Conservation (phyloP, 2,888 invertebrate species). For the Onthophagus sagittarius region DNA sequence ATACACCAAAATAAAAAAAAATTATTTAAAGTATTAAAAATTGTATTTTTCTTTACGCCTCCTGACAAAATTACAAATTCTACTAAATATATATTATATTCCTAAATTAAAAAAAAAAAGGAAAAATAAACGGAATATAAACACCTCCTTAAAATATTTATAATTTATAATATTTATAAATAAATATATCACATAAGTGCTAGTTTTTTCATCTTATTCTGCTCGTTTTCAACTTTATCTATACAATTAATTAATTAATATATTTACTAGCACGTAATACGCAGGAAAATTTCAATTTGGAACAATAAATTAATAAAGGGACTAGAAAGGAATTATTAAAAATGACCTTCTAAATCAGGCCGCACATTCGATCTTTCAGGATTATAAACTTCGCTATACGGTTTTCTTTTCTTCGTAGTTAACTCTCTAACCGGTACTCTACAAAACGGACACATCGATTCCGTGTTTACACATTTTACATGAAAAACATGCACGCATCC, state of each 20-base stretch:
- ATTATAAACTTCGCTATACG: slow-evolving; percentile 15
- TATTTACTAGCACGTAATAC: background rate
- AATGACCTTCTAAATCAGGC: slow-evolving; percentile 47
- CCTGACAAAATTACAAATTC: slow-evolving; percentile 3
- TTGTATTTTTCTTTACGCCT: slow-evolving; percentile 14
- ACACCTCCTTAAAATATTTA: background rate
- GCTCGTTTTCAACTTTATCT: background rate
- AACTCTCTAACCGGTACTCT: slow-evolving; percentile 25
- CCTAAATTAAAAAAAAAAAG: slow-evolving; percentile 2
- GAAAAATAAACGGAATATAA: background rate
- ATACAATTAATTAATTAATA: background rate
- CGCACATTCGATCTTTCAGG: slow-evolving; percentile 29
- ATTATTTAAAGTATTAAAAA: slow-evolving; percentile 22
- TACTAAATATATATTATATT: slow-evolving; percentile 10
- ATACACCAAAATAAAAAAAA: background rate
- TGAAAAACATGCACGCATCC: slow-evolving; percentile 47
- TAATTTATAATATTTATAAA: slow-evolving; percentile 10
- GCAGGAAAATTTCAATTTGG: slow-evolving; percentile 11
- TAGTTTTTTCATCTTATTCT: slow-evolving; percentile 4
- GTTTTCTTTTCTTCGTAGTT: background rate
- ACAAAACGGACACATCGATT: slow-evolving; percentile 42
- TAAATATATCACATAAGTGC: slow-evolving; percentile 26
- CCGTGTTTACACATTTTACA: slow-evolving; percentile 26
- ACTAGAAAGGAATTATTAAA: slow-evolving; percentile 34
- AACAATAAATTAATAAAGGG: slow-evolving; percentile 18